These are phyloP conservation scores for Agrotis puta DNA, from an alignment of 2,888 invertebrate genomes.

Conservation along the genomic window DNA sequence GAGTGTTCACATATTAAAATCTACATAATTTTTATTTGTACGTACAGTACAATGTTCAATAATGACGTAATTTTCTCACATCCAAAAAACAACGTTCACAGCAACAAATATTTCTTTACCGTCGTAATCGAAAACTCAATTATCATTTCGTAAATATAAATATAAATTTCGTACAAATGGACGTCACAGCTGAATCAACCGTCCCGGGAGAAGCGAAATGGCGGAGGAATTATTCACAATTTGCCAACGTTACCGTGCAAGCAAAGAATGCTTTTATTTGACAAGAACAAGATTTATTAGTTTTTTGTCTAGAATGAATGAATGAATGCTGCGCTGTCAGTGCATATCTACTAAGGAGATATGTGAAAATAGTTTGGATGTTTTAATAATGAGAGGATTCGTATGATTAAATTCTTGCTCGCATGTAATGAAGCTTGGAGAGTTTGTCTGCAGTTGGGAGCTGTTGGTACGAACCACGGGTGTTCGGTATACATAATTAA, in stretches of 20 bases:
- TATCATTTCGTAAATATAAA: constrained; percentile 47
- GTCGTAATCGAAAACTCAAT: constrained; percentile 34
- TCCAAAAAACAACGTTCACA: not conserved
- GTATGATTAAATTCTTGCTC: constrained; percentile 32
- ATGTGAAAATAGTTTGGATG: not conserved
- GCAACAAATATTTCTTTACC: not conserved
- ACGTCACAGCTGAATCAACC: constrained; percentile 51
- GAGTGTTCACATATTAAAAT: no score
- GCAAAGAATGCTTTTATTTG: constrained; percentile 55
- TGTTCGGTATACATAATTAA: no score
- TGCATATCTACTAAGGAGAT: constrained; percentile 1
- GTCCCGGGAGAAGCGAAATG: constrained; percentile 36
- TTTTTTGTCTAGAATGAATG: constrained; percentile 33
- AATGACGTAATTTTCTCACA: not conserved
- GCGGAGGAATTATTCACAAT: constrained; percentile 58
- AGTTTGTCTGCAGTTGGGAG: not conserved
- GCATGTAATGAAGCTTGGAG: not conserved
- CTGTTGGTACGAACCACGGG: not conserved
- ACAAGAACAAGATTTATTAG: constrained; percentile 53
- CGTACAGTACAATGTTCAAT: not conserved
- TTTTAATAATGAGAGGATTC: constrained; percentile 7
- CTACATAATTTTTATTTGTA: not conserved
- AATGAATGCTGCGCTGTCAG: constrained; percentile 12
- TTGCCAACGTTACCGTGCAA: constrained; percentile 50
- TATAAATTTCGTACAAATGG: constrained; percentile 30